Percentiles rank a stretch among this genome's conserved stretches.
phyloP scores from a whole-genome alignment of 1,140 invertebrate genomes.

The Cyrtorhinus lividipennis region DNA sequence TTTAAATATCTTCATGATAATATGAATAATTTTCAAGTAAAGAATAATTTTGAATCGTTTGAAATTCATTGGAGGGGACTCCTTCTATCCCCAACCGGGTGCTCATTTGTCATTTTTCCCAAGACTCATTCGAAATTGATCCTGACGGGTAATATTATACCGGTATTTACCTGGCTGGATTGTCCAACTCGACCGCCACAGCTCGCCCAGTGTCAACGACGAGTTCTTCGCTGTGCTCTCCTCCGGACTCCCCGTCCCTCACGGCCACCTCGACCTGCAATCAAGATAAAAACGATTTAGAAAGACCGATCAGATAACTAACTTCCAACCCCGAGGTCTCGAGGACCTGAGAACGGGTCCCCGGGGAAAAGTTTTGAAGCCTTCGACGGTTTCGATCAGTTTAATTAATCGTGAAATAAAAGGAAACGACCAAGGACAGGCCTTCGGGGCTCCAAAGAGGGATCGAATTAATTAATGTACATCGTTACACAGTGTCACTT shows the following conservation, averaged over 20 bases:
- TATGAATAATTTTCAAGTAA: too few species aligned
- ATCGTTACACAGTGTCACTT: background rate
- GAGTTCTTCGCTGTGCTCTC: conserved; percentile 16
- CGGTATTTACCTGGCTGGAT: background rate
- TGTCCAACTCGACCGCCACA: conserved; percentile 12
- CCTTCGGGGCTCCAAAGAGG: background rate
- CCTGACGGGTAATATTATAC: too few species aligned
- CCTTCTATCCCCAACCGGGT: too few species aligned
- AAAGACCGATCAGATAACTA: background rate
- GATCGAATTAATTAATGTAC: background rate
- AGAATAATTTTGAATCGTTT: too few species aligned
- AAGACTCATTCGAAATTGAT: too few species aligned
- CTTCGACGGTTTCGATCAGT: too few species aligned
- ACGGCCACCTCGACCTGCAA: conserved; percentile 17
- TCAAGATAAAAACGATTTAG: conserved; percentile 1
- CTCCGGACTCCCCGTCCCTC: background rate
- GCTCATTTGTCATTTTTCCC: too few species aligned
- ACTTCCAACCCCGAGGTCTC: too few species aligned
- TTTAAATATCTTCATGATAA: too few species aligned
- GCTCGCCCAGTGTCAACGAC: conserved; percentile 17
- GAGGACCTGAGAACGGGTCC: too few species aligned
- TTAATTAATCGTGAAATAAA: background rate
- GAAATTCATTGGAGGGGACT: too few species aligned
- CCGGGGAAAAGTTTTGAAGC: too few species aligned
- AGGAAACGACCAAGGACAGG: background rate